These are phyloP conservation scores for Setophaga kirtlandii DNA, from an alignment of 2,113 vertebrate genomes.

Conservation along the genomic window DNA sequence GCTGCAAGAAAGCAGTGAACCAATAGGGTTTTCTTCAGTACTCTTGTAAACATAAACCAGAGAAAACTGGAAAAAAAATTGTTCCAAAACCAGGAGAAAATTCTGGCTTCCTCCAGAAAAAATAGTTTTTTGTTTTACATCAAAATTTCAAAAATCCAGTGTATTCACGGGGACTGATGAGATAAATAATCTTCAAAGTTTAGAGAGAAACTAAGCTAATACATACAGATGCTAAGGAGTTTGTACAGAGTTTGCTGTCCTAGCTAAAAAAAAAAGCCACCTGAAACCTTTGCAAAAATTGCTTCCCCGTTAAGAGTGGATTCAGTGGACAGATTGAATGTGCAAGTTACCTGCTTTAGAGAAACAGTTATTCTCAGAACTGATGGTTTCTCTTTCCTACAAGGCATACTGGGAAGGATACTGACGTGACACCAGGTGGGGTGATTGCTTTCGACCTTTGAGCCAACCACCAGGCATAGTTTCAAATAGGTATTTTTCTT, in stretches of 20 bases:
- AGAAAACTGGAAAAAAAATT: background rate
- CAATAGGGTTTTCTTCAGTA: background rate
- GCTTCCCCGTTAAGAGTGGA: background rate
- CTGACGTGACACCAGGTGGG: rapidly evolving
- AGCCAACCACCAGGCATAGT: background rate
- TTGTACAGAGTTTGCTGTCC: background rate
- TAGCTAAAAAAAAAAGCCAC: background rate
- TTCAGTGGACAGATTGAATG: background rate
- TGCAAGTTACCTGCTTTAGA: background rate
- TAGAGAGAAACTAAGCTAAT: background rate
- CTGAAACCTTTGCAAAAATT: background rate
- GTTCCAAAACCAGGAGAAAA: background rate
- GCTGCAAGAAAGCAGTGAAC: background rate
- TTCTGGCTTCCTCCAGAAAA: background rate
- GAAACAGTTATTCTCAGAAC: background rate
- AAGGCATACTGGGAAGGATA: background rate
- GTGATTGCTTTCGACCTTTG: background rate
- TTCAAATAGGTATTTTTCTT: background rate
- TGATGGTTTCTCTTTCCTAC: background rate
- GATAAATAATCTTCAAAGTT: background rate
- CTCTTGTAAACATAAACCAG: background rate
- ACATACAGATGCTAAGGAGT: background rate
- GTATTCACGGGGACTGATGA: background rate
- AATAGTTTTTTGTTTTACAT: background rate
- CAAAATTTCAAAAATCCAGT: background rate